Base-by-base conservation (phyloP, 2,113 vertebrate species). In the Lipophrys pholis region DNA sequence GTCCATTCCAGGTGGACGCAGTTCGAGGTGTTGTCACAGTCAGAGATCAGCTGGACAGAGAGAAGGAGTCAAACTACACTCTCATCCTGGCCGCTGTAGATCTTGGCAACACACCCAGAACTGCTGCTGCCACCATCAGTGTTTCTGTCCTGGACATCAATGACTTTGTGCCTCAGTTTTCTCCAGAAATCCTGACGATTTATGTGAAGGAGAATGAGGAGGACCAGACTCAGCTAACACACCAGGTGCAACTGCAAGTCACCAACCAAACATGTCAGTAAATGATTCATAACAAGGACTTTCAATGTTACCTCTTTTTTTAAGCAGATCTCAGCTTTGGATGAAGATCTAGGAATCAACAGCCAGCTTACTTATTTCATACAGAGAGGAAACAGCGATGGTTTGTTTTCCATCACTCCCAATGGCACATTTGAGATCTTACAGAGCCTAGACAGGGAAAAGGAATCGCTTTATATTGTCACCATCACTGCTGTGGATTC, bases 401-500 rank as follows among this genome's bases (percentile, higher is more conserved):
- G 61, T 48, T 74, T 81, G 48, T 89, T 91, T 45, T 81, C 70
- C 63, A 45, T 89, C 38, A 71, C 82, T 63, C 71, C 71, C 5
- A 74, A 48, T 66, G 90, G 90, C 50, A 60, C n/a, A 0, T 84
- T 91, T 50, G 53, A 79, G 11, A 87, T 89, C 46, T 42, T 76
- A 54, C 73, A 84, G 6, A 84, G 76, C 30, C 59, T 94, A 40
- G 90, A 94, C 76, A 83, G 86, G 73, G 93, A 94, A 63, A 84
- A 15, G 39, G 73, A 72, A 55, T 65, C 89, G 0, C 15, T 73
- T 0, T 84, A 93, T 60, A 77, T 11, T 0, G 1, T 93, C 42
- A 82, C 73, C 14, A 83, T 93, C 35, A 85, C 81, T 15, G 90
- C 92, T 69, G 87, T 91, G 57, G 94, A 94, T 86, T 91, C 92